Base-by-base conservation (phyloP, 2,113 vertebrate genomes). In the Polypterus senegalus region DNA sequence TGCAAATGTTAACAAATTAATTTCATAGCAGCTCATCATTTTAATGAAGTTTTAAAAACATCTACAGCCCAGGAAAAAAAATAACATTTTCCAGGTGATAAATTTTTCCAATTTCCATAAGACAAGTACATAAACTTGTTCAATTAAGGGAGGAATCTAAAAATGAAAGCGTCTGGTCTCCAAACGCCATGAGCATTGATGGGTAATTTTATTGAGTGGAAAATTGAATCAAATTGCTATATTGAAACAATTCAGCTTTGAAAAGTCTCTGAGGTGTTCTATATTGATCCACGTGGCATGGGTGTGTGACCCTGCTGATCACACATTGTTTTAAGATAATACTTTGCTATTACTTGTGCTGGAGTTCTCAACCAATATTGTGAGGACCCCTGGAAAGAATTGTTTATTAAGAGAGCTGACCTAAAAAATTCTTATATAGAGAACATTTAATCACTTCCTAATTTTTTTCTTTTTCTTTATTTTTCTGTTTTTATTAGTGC, bases 181-280 rank as follows among this genome's bases (percentile, higher is more conserved):
- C 84, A 81, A 81, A 83, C 80, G 85, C 86, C 87, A 84, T 80
- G 77, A 81, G 81, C 81, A 79, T 83, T 91, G 89, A 91, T 90
- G 90, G 89, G 86, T 88, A 88, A 88, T 91, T 94, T 94, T 93
- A 94, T 94, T 89, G 91, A 91, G 85, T 88, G 89, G 89, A 93
- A 94, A 94, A 97, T 92, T 88, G 88, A 93, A 94, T 94, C 89
- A 90, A 89, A 91, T 88, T 89, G 88, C 92, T 91, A 89, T 91
- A 88, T 87, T 88, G 90, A 89, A 92, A 86, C 79, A 83, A 56
- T 69, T 73, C 67, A 61, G 67, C 76, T 51, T 69, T 9, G 69
- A 69, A 27, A 27, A 27, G 27, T 27, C 27, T 27, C 27, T 27
- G 27, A 27, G 27, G 27, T 27, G 27, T 27, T 27, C 27, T 27